Percentiles rank a stretch among this genome's conserved stretches.
Evolutionary conservation across 30 jellyfish, hydroid and myxozoan genomes (phyloP).

Genomic region (Aurelia coerulea): DNA sequence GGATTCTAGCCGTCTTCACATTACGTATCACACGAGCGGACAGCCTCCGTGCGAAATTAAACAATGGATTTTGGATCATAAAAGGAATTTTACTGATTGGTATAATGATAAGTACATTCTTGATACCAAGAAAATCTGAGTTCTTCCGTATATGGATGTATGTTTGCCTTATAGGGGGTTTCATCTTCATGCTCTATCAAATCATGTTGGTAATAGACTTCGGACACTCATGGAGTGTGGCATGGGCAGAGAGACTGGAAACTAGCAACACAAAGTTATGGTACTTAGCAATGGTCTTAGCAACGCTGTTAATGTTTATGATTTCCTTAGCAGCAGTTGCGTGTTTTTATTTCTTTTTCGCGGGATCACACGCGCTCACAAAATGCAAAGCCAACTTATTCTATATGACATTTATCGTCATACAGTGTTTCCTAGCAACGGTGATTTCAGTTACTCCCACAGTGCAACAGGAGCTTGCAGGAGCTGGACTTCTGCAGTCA

Average conservation of each 20-base stretch:
- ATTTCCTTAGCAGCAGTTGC: conserved; percentile 82
- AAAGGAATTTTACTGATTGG: conserved; percentile 70
- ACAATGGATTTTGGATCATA: conserved; percentile 92
- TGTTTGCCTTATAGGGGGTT: conserved; percentile 89
- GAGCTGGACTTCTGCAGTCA: conserved; percentile 97
- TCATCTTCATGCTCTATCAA: conserved; percentile 87
- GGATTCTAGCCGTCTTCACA: conserved; percentile 74
- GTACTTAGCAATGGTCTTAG: conserved; percentile 93
- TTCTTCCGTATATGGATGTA: conserved; percentile 98
- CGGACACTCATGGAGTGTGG: conserved; percentile 98
- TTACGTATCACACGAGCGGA: conserved; percentile 72
- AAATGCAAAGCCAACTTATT: conserved; percentile 93
- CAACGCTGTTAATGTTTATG: conserved; percentile 85
- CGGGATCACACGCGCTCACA: conserved; percentile 70
- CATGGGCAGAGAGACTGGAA: conserved; percentile 98
- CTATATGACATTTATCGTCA: conserved; percentile 87
- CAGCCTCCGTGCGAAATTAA: conserved; percentile 92
- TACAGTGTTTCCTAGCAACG: conserved; percentile 91
- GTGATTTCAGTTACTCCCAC: conserved; percentile 94
- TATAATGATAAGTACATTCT: conserved; percentile 65
- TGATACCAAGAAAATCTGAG: conserved; percentile 83
- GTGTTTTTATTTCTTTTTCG: conserved; percentile 69
- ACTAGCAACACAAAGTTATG: conserved; percentile 84
- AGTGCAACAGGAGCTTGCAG: conserved; percentile 95
- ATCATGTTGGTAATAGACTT: conserved; percentile 91